Evolutionary conservation across 2,113 vertebrate species (phyloP).

Genomic region (Psettodes erumei): DNA sequence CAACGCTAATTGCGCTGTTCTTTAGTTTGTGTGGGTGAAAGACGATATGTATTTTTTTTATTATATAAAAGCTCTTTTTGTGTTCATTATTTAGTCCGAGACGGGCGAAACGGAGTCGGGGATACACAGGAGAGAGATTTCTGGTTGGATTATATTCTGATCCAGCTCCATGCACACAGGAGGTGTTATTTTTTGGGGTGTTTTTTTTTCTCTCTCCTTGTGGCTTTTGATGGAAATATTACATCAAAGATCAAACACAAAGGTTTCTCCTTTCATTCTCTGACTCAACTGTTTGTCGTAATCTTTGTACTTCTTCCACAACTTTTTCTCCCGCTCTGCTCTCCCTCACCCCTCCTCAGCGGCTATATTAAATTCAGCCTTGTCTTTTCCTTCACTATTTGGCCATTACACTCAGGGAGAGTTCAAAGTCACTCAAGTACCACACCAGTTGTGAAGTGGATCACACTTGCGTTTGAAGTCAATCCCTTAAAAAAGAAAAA

Average conservation of each 20-base stretch:
- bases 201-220: slow-evolving; percentile 14
- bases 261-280: slow-evolving; percentile 42
- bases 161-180: slow-evolving; percentile 7
- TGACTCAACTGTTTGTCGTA: slow-evolving; percentile 47
- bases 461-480: slow-evolving; percentile 73
- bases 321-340: slow-evolving; percentile 36
- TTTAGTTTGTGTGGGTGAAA: not conserved
- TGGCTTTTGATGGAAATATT: slow-evolving; percentile 53
- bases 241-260: slow-evolving; percentile 59
- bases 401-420: slow-evolving; percentile 53
- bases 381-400: slow-evolving; percentile 35
- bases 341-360: slow-evolving; percentile 3
- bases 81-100: slow-evolving; percentile 43
- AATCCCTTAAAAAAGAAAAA: slow-evolving; percentile 31
- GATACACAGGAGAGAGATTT: slow-evolving; percentile 34
- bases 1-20: not conserved
- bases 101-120: slow-evolving; percentile 35
- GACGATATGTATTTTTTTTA: slow-evolving; percentile 2
- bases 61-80: not conserved
- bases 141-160: slow-evolving; percentile 35
- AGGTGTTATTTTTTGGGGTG: slow-evolving; percentile 27
- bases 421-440: slow-evolving; percentile 74
- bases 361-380: slow-evolving; percentile 32
- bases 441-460: slow-evolving; percentile 58
- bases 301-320: slow-evolving; percentile 37